Conservation (phyloP, 2,113 vertebrate genomes). For the Himantopus leucocephalus region DNA sequence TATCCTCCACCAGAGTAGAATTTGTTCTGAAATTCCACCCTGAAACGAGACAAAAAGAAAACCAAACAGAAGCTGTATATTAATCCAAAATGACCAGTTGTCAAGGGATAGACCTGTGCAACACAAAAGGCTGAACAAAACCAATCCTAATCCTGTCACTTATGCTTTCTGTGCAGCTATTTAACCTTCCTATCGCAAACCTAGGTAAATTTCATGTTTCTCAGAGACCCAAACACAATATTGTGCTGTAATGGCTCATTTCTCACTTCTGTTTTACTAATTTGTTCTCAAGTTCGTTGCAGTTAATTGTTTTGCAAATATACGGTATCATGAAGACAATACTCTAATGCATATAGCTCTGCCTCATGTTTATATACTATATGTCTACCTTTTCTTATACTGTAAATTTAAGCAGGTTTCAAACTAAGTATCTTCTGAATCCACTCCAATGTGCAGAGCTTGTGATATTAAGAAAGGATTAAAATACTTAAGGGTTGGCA, state of each 20-base stretch:
- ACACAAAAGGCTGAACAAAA: not conserved
- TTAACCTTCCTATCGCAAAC: not conserved
- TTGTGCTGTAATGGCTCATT: not conserved
- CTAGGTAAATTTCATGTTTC: not conserved
- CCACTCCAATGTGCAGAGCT: not conserved
- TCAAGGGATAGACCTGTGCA: not conserved
- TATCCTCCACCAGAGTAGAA: conserved; percentile 91
- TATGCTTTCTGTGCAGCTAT: not conserved
- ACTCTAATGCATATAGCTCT: not conserved
- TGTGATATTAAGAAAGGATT: not conserved
- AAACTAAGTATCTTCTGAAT: not conserved
- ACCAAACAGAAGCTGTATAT: not conserved
- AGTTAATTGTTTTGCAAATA: not conserved
- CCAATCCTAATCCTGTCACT: not conserved
- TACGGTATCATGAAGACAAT: not conserved
- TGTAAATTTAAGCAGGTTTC: not conserved
- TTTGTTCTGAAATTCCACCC: conserved; percentile 99
- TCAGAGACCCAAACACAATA: not conserved
- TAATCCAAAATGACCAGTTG: not conserved
- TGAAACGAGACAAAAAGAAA: conserved; percentile 63
- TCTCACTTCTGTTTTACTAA: not conserved
- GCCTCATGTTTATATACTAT: not conserved
- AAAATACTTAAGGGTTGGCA: not conserved
- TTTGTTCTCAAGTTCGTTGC: not conserved
- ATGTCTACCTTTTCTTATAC: fast-evolving